Conservation (phyloP, 2,113 vertebrate species). For the Seriola rivoliana region DNA sequence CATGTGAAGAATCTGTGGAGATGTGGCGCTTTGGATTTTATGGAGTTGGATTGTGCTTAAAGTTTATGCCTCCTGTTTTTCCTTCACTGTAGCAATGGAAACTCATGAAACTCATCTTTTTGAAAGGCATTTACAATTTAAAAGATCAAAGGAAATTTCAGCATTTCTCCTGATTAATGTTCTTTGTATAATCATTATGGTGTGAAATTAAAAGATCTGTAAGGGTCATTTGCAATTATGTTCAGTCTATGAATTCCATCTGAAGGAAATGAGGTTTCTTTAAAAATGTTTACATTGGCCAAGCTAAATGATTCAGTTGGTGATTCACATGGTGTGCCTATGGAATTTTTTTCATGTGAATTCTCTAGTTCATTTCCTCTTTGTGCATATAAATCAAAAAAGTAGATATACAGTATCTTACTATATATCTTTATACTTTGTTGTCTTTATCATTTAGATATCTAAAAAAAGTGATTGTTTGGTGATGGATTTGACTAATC, state of each 20-base stretch:
- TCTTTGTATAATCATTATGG: slow-evolving; percentile 70
- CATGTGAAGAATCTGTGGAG: slow-evolving; percentile 62
- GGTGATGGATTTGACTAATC: neutral
- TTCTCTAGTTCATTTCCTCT: slow-evolving; percentile 1
- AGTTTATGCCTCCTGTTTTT: slow-evolving; percentile 57
- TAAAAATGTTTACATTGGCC: slow-evolving; percentile 48
- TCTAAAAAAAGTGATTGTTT: neutral
- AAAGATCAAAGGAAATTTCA: slow-evolving; percentile 70
- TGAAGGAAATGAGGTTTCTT: slow-evolving; percentile 69
- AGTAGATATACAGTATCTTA: neutral
- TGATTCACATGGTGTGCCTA: slow-evolving; percentile 28
- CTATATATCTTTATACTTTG: neutral
- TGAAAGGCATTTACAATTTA: slow-evolving; percentile 52
- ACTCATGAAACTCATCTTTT: slow-evolving; percentile 38
- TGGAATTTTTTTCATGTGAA: slow-evolving; percentile 2
- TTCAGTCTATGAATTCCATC: slow-evolving; percentile 71
- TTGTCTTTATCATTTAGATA: neutral
- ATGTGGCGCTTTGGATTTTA: slow-evolving; percentile 59
- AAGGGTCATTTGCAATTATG: slow-evolving; percentile 77
- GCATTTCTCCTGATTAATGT: slow-evolving; percentile 68
- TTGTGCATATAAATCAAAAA: neutral
- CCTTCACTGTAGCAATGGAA: slow-evolving; percentile 14
- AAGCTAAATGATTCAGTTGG: slow-evolving; percentile 62
- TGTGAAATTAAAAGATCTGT: slow-evolving; percentile 78
- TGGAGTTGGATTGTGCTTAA: slow-evolving; percentile 38